Conservation (phyloP, 2,113 vertebrate species). For the Circaetus gallicus region DNA sequence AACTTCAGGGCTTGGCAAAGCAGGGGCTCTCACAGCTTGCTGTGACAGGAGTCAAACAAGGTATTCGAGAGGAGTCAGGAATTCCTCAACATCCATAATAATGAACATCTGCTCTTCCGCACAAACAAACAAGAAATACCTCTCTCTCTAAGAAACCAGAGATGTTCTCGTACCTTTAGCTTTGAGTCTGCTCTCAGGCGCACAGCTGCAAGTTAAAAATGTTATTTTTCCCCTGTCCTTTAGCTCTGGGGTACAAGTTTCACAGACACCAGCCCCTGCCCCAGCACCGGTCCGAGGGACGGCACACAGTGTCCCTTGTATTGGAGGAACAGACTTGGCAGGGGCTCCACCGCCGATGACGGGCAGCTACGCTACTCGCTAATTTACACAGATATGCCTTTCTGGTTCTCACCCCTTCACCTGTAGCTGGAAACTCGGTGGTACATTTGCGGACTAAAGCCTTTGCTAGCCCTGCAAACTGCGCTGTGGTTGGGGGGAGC, state of each 20-base stretch:
- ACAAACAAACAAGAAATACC: background rate
- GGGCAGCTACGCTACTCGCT: background rate
- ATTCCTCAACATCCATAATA: background rate
- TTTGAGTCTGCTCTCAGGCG: background rate
- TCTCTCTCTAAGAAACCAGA: background rate
- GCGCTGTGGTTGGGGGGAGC: background rate
- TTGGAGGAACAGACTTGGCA: background rate
- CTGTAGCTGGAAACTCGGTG: background rate
- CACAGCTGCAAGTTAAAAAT: background rate
- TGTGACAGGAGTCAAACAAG: constrained; percentile 28
- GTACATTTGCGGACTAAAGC: background rate
- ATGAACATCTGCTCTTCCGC: background rate
- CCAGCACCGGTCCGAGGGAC: background rate
- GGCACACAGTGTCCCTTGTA: background rate
- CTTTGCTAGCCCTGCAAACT: background rate
- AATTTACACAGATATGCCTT: background rate
- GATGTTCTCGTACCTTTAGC: background rate
- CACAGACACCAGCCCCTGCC: background rate
- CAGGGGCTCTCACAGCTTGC: background rate
- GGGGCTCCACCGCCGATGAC: background rate
- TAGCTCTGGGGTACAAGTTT: background rate
- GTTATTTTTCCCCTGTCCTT: background rate
- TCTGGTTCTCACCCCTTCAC: background rate
- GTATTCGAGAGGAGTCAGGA: background rate
- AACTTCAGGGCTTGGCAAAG: constrained; percentile 18